A percentile compares a stretch with the other conserved stretches of the same genome.
Conservation (phyloP, 2,888 invertebrate genomes). For the Meghimatium bilineatum region DNA sequence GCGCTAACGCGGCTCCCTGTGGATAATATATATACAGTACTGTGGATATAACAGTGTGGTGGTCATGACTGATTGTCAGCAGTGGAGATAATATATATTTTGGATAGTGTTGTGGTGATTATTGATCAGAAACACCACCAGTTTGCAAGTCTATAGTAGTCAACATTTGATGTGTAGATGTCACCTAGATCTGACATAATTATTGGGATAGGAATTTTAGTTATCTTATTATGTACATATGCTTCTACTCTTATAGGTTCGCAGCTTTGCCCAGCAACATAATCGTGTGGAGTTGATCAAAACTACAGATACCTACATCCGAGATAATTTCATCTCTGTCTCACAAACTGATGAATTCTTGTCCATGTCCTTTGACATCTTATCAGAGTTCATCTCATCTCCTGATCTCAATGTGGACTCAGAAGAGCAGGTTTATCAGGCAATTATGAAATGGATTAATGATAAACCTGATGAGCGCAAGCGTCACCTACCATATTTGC, state of each 20-base stretch:
- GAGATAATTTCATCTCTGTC: conserved; percentile 73
- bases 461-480: conserved; percentile 70
- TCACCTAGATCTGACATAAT: too few relatives aligned
- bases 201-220: too few relatives aligned
- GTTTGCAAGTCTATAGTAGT: too few relatives aligned
- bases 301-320: conserved; percentile 72
- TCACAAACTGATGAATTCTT: conserved; percentile 72
- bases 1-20: too few relatives aligned
- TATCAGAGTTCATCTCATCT: conserved; percentile 73
- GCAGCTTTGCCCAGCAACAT: conserved; percentile 78
- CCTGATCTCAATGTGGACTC: conserved; percentile 68
- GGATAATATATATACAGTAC: too few relatives aligned
- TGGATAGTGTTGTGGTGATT: too few relatives aligned
- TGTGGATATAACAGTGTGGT: too few relatives aligned
- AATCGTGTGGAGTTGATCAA: conserved; percentile 72
- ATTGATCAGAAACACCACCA: too few relatives aligned
- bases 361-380: conserved; percentile 64
- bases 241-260: conserved; percentile 56
- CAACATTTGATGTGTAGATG: too few relatives aligned
- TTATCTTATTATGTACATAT: too few relatives aligned
- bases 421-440: conserved; percentile 63
- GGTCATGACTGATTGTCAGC: too few relatives aligned
- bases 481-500: conserved; percentile 67
- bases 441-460: conserved; percentile 77
- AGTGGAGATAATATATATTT: too few relatives aligned